These are phyloP conservation scores for Oreotrochilus melanogaster DNA, from an alignment of 2,113 vertebrate genomes.

Conservation along the genomic window DNA sequence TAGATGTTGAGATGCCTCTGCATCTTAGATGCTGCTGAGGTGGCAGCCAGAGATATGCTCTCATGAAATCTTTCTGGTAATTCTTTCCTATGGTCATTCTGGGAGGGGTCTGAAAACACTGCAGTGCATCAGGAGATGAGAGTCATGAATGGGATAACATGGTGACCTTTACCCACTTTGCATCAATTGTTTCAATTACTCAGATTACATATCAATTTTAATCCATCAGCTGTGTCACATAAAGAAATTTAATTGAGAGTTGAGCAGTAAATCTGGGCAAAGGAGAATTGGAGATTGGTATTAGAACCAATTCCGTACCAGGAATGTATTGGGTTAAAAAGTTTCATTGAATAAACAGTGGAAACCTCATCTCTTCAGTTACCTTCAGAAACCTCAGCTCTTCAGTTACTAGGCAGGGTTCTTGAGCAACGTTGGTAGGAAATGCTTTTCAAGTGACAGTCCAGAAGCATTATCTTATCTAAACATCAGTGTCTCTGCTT, in stretches of 20 bases:
- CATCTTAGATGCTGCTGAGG: background rate
- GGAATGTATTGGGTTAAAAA: background rate
- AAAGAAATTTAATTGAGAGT: background rate
- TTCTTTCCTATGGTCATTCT: background rate
- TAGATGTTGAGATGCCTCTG: background rate
- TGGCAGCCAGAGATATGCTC: background rate
- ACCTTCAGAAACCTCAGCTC: accelerated
- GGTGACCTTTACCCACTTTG: background rate
- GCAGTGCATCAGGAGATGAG: background rate
- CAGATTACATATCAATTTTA: background rate
- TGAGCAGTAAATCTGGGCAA: background rate
- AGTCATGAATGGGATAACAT: background rate
- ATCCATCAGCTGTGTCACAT: background rate
- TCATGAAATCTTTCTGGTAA: background rate
- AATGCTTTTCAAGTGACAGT: background rate
- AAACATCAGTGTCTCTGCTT: background rate
- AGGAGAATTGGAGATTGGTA: background rate
- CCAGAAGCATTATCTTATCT: background rate
- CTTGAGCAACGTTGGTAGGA: background rate
- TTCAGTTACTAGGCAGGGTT: background rate
- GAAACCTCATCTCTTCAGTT: background rate
- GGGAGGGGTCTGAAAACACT: background rate
- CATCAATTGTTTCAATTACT: background rate
- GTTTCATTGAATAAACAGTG: background rate
- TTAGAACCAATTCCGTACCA: background rate